These are phyloP conservation scores for Drosophila stalkeri DNA, from an alignment of 2,888 invertebrate species.

Conservation along the genomic window DNA sequence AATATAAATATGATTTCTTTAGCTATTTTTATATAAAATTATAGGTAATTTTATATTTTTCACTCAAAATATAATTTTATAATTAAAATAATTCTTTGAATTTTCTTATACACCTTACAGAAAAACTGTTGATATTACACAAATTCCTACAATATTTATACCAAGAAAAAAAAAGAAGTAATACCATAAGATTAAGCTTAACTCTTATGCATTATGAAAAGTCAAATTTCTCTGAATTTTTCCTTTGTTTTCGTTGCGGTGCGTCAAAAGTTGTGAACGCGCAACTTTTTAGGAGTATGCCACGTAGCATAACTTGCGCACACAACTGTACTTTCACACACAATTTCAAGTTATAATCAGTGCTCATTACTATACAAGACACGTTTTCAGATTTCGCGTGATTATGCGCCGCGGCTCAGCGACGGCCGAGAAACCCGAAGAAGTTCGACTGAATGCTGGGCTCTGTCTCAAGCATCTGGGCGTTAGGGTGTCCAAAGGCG, in stretches of 20 bases:
- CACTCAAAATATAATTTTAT: not conserved
- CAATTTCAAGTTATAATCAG: slow-evolving; percentile 81
- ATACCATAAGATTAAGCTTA: not conserved
- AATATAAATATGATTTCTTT: too few relatives aligned
- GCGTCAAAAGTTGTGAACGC: slow-evolving; percentile 26
- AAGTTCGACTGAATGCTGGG: slow-evolving; percentile 15
- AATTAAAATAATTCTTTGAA: not conserved
- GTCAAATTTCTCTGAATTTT: slow-evolving; percentile 16
- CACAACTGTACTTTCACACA: slow-evolving; percentile 80
- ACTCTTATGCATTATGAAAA: slow-evolving; percentile 11
- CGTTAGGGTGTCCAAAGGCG: not conserved
- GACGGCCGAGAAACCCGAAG: slow-evolving; percentile 23
- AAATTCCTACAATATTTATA: not conserved
- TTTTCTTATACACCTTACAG: not conserved
- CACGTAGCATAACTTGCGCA: slow-evolving; percentile 78
- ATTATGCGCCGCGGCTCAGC: slow-evolving; percentile 77
- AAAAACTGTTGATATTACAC: not conserved
- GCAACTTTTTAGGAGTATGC: slow-evolving; percentile 22
- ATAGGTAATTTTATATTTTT: too few relatives aligned
- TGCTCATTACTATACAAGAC: slow-evolving; percentile 82
- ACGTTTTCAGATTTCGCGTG: slow-evolving; percentile 82
- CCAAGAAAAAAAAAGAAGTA: not conserved
- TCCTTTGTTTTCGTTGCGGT: slow-evolving; percentile 21
- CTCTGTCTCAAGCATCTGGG: not conserved
- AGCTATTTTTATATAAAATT: too few relatives aligned